Base-by-base conservation (phyloP, 2,888 invertebrate species). In the Panopea generosa region DNA sequence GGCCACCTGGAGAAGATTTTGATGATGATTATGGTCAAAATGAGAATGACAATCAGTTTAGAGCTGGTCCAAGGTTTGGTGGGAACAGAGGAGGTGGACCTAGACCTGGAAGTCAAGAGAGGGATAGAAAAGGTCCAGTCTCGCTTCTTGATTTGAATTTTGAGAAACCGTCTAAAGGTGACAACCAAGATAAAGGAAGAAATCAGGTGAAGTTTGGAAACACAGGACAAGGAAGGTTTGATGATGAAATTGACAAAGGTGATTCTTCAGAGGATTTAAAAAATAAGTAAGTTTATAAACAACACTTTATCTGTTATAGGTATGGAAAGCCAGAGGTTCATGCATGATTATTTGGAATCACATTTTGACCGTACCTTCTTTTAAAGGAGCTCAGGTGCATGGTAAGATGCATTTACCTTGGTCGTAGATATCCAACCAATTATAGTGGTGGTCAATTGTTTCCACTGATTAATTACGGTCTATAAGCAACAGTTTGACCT, bases 91-190 rank as follows among this genome's bases (percentile, higher is more conserved):
- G 33, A 33, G 33, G 33, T 33, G 56, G 49, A 18, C 56, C 56
- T 56, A 55, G 55, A 18, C 20, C 55, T 55, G 47, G 43, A 20
- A 59, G 53, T n/a, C 33, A 27, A 55, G 62, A 55, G 9, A 20
- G 38, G 22, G 69, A 67, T 18, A 56, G 62, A 40, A 69, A 50
- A 45, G 73, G 70, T 38, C 73, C 74, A n/a, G 59, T 74, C 4
- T 67, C 78, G 16, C 38, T 78, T 47, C 43, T 78, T 59, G 71
- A 71, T 59, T 43, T 78, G 1, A 59, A 60, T 14, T 70, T 78
- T 40, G 61, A 62, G 50, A 60, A 74, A 20, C 69, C 70, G 2
- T 66, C 70, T 14, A 57, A 50, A 40, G 61, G 38, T 4, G 33
- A 33, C 11, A 47, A 33, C 33, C 33, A 47, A 18, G 43, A 43